Conservation (phyloP, 2,888 invertebrate genomes). For the Cordylochernes scorpioides region DNA sequence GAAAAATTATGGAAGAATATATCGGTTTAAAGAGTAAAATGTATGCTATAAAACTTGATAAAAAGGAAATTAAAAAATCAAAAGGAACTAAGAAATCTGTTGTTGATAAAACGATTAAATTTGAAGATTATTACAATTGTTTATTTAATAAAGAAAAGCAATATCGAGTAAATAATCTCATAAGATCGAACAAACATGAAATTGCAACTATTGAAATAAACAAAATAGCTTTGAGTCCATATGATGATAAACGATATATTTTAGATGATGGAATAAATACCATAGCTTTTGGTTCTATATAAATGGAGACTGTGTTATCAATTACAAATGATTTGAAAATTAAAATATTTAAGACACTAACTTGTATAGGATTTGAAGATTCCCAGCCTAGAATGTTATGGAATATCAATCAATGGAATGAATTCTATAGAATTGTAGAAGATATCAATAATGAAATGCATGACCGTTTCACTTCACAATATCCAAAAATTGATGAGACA, state of each 20-base stretch:
- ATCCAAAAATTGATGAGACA: too few species aligned
- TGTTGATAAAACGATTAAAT: slow-evolving; percentile 1
- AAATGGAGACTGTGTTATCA: too few species aligned
- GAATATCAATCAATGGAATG: too few species aligned
- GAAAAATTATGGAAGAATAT: slow-evolving; percentile 15
- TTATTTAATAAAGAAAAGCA: not conserved
- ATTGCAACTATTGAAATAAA: slow-evolving; percentile 2
- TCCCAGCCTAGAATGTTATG: too few species aligned
- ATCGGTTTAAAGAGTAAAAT: slow-evolving; percentile 13
- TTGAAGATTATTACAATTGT: slow-evolving; percentile 3
- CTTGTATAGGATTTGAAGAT: too few species aligned
- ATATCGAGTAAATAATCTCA: not conserved
- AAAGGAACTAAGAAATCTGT: slow-evolving; percentile 6
- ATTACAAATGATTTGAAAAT: too few species aligned
- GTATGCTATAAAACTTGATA: slow-evolving; percentile 1
- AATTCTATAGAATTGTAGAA: too few species aligned
- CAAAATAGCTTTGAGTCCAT: slow-evolving; percentile 2
- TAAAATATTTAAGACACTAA: too few species aligned
- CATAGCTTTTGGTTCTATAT: too few species aligned
- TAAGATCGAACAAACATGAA: slow-evolving; percentile 3
- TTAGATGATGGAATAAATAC: too few species aligned
- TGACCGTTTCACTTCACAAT: too few species aligned
- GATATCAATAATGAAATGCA: too few species aligned
- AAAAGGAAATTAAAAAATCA: slow-evolving; percentile 1
- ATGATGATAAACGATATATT: slow-evolving; percentile 7